Evolutionary conservation across 2,888 invertebrate genomes (phyloP).

Genomic region (Amphipoea lucens): DNA sequence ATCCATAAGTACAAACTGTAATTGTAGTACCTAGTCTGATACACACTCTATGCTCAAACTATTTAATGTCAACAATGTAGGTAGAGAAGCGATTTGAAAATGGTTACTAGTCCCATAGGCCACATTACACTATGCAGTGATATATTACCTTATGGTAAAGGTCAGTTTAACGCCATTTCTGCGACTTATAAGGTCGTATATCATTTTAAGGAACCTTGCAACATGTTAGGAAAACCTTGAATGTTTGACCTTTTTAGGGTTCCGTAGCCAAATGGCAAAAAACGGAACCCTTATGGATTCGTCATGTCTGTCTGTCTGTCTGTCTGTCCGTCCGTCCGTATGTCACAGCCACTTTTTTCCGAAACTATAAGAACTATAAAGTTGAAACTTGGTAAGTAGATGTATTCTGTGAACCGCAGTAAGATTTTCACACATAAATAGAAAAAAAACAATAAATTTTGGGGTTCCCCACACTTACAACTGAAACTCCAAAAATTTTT

Average conservation of each 20-base stretch:
- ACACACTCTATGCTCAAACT: conserved; percentile 22
- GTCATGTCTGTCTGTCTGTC: too few relatives aligned
- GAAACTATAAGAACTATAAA: too few relatives aligned
- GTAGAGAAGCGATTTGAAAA: conserved; percentile 57
- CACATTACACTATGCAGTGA: conserved; percentile 58
- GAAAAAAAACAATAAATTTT: too few relatives aligned
- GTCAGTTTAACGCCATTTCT: conserved; percentile 59
- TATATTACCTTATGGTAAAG: conserved; percentile 59
- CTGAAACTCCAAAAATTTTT: too few relatives aligned
- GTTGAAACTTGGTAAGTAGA: too few relatives aligned
- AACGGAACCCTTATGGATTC: too few relatives aligned
- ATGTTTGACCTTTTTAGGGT: conserved; percentile 32
- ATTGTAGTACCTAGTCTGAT: background rate
- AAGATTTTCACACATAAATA: too few relatives aligned
- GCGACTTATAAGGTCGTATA: conserved; percentile 53
- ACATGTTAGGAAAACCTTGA: conserved; percentile 23
- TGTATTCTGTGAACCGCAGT: too few relatives aligned
- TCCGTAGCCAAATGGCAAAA: too few relatives aligned
- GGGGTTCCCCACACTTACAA: too few relatives aligned
- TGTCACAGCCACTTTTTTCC: too few relatives aligned
- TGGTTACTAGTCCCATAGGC: conserved; percentile 65
- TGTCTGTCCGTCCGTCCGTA: too few relatives aligned
- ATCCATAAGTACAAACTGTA: background rate
- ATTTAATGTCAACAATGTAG: conserved; percentile 56
- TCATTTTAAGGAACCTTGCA: conserved; percentile 48